phyloP scores from a whole-genome alignment of 2,888 invertebrate species.

The Drosophila parthenogenetica region DNA sequence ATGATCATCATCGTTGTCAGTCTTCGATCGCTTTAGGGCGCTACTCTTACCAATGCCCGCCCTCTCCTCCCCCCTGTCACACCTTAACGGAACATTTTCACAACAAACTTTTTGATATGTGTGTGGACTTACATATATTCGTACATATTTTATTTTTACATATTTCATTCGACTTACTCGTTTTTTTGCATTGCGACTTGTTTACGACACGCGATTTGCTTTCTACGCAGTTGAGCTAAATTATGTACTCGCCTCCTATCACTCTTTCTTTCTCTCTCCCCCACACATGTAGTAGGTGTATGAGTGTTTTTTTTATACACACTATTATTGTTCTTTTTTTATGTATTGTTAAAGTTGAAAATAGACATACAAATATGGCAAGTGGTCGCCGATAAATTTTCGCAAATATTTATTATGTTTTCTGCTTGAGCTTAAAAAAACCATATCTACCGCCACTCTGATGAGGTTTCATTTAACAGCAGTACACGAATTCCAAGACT shows the following conservation, averaged over 20 bases:
- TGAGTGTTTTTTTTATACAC: constrained; percentile 32
- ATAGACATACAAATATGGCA: constrained; percentile 61
- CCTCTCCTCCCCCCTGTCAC: constrained; percentile 3
- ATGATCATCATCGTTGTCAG: constrained; percentile 33
- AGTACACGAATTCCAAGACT: constrained; percentile 22
- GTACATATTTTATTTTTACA: constrained; percentile 57
- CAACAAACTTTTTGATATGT: constrained; percentile 40
- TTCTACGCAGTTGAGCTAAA: constrained; percentile 75
- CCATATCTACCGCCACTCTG: constrained; percentile 5
- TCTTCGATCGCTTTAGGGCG: constrained; percentile 31
- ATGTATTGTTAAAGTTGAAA: constrained; percentile 62
- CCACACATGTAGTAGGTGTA: constrained; percentile 2
- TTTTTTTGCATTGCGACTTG: constrained; percentile 50
- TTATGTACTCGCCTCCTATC: constrained; percentile 41
- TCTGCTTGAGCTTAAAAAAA: constrained; percentile 8
- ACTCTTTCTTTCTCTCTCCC: not conserved
- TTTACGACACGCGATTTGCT: constrained; percentile 71
- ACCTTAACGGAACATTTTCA: constrained; percentile 11
- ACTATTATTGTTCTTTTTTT: constrained; percentile 45
- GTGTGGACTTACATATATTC: constrained; percentile 21
- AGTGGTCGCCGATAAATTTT: constrained; percentile 48
- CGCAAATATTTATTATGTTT: constrained; percentile 52
- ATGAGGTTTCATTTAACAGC: constrained; percentile 41
- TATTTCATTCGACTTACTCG: constrained; percentile 57
- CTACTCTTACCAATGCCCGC: constrained; percentile 20